phyloP scores from a whole-genome alignment of 2,113 vertebrate genomes.

The Pelodiscus sinensis region DNA sequence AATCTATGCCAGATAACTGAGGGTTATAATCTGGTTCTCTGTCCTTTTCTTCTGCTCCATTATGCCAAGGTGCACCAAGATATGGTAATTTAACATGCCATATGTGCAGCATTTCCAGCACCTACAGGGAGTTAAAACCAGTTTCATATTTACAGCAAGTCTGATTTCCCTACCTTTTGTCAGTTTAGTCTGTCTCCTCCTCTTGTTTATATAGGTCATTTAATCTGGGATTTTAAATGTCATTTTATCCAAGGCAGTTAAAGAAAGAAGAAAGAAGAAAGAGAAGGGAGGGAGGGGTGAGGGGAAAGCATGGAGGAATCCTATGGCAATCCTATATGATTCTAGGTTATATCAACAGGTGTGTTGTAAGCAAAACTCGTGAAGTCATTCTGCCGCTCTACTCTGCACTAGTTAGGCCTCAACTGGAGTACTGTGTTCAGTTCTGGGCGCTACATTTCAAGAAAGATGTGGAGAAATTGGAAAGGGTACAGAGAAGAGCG shows the following conservation, averaged over 20 bases:
- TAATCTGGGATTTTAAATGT: background rate
- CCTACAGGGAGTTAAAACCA: background rate
- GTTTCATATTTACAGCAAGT: slow-evolving; percentile 7
- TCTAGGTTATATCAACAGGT: too few relatives aligned
- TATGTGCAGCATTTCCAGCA: slow-evolving; percentile 40
- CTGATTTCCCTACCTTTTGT: slow-evolving; percentile 49
- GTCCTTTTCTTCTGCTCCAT: background rate
- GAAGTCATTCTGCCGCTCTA: too few relatives aligned
- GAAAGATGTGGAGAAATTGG: too few relatives aligned
- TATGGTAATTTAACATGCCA: slow-evolving; percentile 20
- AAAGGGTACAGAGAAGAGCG: too few relatives aligned
- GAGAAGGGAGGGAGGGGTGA: slow-evolving; percentile 32
- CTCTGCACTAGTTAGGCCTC: too few relatives aligned
- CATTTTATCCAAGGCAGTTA: slow-evolving; percentile 28
- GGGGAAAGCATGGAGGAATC: background rate
- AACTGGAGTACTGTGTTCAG: too few relatives aligned
- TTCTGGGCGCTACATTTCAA: too few relatives aligned
- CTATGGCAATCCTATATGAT: too few relatives aligned
- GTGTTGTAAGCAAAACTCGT: too few relatives aligned
- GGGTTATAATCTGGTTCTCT: slow-evolving; percentile 43
- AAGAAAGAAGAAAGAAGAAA: slow-evolving; percentile 60
- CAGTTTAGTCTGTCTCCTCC: slow-evolving; percentile 65
- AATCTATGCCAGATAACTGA: slow-evolving; percentile 6
- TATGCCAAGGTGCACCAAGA: slow-evolving; percentile 44
- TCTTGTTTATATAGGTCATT: slow-evolving; percentile 64